phyloP scores from a whole-genome alignment of 2,797 vertebrate species.

The Rhinella marina region DNA sequence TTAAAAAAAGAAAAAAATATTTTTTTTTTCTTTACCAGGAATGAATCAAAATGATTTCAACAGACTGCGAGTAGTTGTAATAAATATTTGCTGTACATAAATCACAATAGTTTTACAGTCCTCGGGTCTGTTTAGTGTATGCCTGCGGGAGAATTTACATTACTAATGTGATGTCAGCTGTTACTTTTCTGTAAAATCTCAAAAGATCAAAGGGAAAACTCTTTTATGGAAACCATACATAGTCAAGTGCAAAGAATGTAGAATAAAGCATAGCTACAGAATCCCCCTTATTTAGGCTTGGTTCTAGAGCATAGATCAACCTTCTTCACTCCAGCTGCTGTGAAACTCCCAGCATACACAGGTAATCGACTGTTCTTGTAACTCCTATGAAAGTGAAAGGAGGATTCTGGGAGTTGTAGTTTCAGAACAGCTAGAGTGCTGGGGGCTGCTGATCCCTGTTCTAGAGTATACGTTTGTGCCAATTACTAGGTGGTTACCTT shows the following conservation, averaged over 20 bases:
- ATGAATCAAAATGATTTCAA: neutral
- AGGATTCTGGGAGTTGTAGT: no score
- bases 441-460: no score
- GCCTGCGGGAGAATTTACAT: neutral
- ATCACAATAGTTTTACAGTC: neutral
- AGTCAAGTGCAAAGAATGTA: neutral
- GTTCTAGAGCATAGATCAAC: neutral
- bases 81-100: neutral
- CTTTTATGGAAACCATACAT: neutral
- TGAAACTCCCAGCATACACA: no score
- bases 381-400: no score
- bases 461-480: neutral
- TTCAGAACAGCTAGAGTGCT: no score
- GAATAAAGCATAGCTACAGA: neutral
- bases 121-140: constrained; percentile 33
- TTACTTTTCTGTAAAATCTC: neutral
- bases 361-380: no score
- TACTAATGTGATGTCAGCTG: constrained; percentile 11
- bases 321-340: no score
- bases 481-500: neutral
- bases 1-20: neutral
- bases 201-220: constrained; percentile 4
- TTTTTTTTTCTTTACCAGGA: neutral
- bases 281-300: neutral
- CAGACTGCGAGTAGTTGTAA: neutral